Evolutionary conservation across 1,140 invertebrate species (phyloP), one percentile per base, ranked within the genome.

Genomic region (Psix sp.): DNA sequence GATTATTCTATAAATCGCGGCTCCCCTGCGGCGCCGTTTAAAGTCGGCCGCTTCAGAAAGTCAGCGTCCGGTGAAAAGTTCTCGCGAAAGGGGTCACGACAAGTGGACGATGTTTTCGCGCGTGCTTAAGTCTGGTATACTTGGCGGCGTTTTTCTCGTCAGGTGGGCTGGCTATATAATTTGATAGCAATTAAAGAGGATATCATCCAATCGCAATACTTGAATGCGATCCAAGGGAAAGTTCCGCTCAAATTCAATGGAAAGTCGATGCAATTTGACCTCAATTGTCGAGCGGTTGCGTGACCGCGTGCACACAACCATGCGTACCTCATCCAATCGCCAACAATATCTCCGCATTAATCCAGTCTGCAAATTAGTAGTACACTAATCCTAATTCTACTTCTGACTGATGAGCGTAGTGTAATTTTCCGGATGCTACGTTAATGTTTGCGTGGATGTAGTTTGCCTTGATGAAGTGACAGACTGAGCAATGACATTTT

Each of bases 231-330:
- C 31, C 15, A 36, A 65, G 71, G 71, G 57, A 63, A 68, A 74
- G 71, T 74, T 67, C 24, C 43, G 49, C 45, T 57, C 52, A 40
- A 46, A 73, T 66, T 73, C 62, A 60, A 68, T 68, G 45, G 71
- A 74, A 74, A 74, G 71, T 74, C 57, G 62, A 65, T 57, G 48
- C 51, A 57, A 51, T 67, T 54, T 57, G 63, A 74, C 71, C 71
- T 67, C 56, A 38, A 74, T 74, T 56, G 70, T 49, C 38, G 56
- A 40, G 18, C 21, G 33, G 48, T 56, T 67, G 56, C 71, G 57
- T 73, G 70, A 54, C 45, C 33, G 17, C 54, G 54, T 16, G 14
- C 38, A 54, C 38, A 48, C 48, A n/a, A n/a, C 26, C 29, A 63
- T 38, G 43, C 51, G 49, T 42, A 52, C 42, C 4, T 15, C 49